Percentiles rank a stretch among this genome's conserved stretches.
Evolutionary conservation across 2,888 invertebrate species (phyloP).

Genomic region (Xestobium rufovillosum): DNA sequence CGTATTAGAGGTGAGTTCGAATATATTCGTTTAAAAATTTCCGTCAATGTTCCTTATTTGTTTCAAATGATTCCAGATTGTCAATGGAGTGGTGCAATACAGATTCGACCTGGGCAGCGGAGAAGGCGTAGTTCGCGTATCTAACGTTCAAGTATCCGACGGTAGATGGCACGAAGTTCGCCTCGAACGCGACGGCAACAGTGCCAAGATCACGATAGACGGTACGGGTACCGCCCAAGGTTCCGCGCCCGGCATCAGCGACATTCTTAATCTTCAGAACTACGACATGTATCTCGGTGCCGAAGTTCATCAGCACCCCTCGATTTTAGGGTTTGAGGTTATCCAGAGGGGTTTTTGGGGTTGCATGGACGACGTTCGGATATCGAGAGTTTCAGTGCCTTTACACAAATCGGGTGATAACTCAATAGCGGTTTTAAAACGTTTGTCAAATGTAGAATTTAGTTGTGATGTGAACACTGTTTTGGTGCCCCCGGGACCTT

Average conservation of each 20-base stretch:
- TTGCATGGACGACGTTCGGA: conserved; percentile 80
- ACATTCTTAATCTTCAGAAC: conserved; percentile 76
- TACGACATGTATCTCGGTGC: conserved; percentile 82
- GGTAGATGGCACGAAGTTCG: conserved; percentile 77
- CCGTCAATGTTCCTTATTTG: neutral
- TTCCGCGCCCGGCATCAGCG: conserved; percentile 72
- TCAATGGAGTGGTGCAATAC: conserved; percentile 80
- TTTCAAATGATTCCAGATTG: conserved; percentile 45
- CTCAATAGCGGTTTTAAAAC: conserved; percentile 55
- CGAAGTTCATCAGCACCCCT: conserved; percentile 68
- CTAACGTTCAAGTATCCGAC: conserved; percentile 70
- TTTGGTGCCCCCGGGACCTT: conserved; percentile 56
- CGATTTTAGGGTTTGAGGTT: conserved; percentile 62
- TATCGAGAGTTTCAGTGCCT: conserved; percentile 69
- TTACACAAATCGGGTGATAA: conserved; percentile 60
- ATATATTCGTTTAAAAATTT: conserved; percentile 1
- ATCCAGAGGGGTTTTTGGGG: conserved; percentile 78
- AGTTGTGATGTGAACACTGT: conserved; percentile 55
- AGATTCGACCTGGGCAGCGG: conserved; percentile 91
- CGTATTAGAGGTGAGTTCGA: conserved; percentile 61
- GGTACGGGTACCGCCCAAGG: conserved; percentile 65
- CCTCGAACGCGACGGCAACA: conserved; percentile 74
- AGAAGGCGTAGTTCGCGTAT: conserved; percentile 72
- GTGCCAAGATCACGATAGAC: conserved; percentile 72
- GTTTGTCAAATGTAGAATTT: conserved; percentile 65